phyloP scores from a whole-genome alignment of 2,113 vertebrate genomes.

The Odocoileus hemionus region DNA sequence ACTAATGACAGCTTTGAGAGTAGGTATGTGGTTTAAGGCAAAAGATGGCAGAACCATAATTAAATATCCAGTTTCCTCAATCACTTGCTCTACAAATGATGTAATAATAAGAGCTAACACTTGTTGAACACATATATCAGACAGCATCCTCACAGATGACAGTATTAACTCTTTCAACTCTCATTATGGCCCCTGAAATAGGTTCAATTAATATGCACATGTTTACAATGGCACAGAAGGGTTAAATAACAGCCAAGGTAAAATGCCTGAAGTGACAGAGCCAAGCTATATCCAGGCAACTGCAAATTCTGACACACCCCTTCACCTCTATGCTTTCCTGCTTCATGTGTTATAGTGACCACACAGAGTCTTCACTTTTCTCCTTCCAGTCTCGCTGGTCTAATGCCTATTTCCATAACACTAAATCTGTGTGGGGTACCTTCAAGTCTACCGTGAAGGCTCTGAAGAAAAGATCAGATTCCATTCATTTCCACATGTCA shows the following conservation, averaged over 20 bases:
- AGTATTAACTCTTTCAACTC: not conserved
- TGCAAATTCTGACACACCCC: not conserved
- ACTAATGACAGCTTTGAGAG: conserved; percentile 27
- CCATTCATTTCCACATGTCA: not conserved
- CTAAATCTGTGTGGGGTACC: not conserved
- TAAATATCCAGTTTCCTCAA: conserved; percentile 2
- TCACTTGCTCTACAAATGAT: conserved; percentile 7
- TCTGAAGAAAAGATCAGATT: not conserved
- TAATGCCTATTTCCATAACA: not conserved
- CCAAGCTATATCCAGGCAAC: not conserved
- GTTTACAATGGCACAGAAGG: not conserved
- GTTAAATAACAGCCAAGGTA: not conserved
- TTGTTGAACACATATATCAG: not conserved
- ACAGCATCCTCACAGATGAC: not conserved
- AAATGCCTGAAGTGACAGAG: not conserved
- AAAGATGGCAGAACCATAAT: conserved; percentile 14
- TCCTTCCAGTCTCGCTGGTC: not conserved
- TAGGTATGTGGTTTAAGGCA: not conserved
- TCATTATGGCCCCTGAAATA: not conserved
- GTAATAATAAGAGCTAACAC: conserved; percentile 11
- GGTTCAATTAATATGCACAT: not conserved
- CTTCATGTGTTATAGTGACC: not conserved
- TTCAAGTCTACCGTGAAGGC: not conserved
- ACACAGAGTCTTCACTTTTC: not conserved
- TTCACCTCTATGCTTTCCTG: not conserved